Evolutionary conservation across 2,888 invertebrate genomes (phyloP).

Genomic region (Gisinianus flammeolus): DNA sequence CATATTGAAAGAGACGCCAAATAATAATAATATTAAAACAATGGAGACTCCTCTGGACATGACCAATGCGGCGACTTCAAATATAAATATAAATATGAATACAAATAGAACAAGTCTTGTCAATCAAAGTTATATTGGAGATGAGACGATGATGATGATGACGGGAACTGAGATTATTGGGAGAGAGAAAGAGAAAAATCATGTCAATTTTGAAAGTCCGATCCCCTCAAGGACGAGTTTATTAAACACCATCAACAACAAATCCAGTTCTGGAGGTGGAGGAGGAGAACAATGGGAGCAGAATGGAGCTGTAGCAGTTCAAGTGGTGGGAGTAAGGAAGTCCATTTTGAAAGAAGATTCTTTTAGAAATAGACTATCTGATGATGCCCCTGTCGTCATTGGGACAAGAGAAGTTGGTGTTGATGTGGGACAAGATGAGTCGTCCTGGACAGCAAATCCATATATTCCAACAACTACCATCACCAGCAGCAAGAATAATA

Average conservation of each 20-base stretch:
- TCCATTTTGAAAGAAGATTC: neutral
- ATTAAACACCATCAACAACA: neutral
- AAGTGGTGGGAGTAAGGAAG: neutral
- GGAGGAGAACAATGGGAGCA: neutral
- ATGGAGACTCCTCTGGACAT: neutral
- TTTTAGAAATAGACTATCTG: neutral
- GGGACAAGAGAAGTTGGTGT: neutral
- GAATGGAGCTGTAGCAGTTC: neutral
- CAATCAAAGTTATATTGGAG: neutral
- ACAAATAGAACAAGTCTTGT: neutral
- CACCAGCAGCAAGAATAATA: no score
- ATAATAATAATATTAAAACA: neutral
- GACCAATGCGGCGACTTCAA: neutral
- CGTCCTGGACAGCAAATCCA: no score
- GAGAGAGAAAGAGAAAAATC: neutral
- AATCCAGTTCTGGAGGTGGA: neutral
- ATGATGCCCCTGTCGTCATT: neutral
- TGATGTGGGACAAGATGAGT: neutral
- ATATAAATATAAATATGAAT: neutral
- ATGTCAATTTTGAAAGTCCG: no score
- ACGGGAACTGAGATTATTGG: neutral
- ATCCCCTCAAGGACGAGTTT: neutral
- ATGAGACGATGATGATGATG: neutral
- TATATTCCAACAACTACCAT: no score
- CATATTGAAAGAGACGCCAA: constrained; percentile 1